These are phyloP conservation scores for Polydrusus tereticollis DNA, from an alignment of 2,888 invertebrate species.

Conservation along the genomic window DNA sequence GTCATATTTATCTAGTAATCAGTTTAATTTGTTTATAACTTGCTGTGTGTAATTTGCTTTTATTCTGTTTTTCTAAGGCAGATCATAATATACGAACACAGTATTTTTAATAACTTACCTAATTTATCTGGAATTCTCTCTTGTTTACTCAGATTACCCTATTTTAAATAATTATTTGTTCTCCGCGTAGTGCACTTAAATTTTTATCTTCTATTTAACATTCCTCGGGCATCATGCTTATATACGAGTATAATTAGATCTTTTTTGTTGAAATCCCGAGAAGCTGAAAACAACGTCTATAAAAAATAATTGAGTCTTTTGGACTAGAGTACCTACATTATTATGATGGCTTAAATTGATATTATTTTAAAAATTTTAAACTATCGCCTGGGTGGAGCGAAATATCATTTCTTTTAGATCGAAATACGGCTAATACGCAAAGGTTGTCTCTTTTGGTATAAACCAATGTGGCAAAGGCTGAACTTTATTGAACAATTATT, in stretches of 20 bases:
- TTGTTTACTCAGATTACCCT: conserved; percentile 39
- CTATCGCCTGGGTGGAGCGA: too few species aligned
- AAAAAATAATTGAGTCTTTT: conserved; percentile 35
- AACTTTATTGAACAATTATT: too few species aligned
- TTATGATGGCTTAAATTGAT: conserved; percentile 4
- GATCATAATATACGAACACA: too few species aligned
- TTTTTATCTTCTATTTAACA: conserved; percentile 47
- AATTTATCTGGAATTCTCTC: conserved; percentile 19
- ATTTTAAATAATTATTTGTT: conserved; percentile 31
- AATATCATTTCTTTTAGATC: too few species aligned
- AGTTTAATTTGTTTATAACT: too few species aligned
- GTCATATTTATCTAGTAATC: too few species aligned
- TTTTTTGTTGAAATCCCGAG: conserved; percentile 28
- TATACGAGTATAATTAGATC: conserved; percentile 42
- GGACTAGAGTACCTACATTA: neutral
- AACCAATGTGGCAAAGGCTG: too few species aligned
- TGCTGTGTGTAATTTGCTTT: too few species aligned
- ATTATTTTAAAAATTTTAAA: neutral
- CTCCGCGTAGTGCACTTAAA: conserved; percentile 24
- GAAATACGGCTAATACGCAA: too few species aligned
- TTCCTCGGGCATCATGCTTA: conserved; percentile 38
- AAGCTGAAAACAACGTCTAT: conserved; percentile 27
- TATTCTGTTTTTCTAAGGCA: too few species aligned
- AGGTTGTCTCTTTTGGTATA: too few species aligned
- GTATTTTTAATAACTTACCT: conserved; percentile 22